These are phyloP conservation scores for Drosophila persimilis DNA, from an alignment of 1,140 invertebrate species.

Conservation along the genomic window DNA sequence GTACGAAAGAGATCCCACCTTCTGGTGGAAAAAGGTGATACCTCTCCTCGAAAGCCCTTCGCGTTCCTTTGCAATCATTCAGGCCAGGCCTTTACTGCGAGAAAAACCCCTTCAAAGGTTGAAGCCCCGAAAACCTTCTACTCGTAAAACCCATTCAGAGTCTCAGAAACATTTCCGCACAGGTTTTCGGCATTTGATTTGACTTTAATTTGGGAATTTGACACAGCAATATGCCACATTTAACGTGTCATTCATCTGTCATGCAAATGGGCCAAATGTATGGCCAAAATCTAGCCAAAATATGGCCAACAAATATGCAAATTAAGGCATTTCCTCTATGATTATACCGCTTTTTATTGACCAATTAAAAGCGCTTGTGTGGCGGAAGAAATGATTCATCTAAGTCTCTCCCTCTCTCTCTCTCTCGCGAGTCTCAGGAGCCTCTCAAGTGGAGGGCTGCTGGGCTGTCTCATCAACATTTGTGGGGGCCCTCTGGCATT, in stretches of 20 bases:
- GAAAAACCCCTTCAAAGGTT: background rate
- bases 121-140: constrained; percentile 7
- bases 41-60: no score
- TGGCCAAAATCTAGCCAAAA: constrained; percentile 37
- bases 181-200: constrained; percentile 32
- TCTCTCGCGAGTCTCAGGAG: background rate
- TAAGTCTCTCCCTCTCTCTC: constrained; percentile 27
- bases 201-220: constrained; percentile 49
- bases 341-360: constrained; percentile 58
- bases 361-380: constrained; percentile 56
- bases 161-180: constrained; percentile 34
- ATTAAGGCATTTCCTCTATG: constrained; percentile 57
- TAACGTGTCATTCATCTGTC: constrained; percentile 32
- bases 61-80: no score
- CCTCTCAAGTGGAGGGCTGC: no score
- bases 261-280: background rate
- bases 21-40: no score
- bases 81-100: no score
- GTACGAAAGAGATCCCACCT: no score
- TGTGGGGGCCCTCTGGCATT: constrained; percentile 47
- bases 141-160: background rate
- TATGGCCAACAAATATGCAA: constrained; percentile 51
- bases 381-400: constrained; percentile 50
- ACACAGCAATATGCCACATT: constrained; percentile 53
- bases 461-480: constrained; percentile 23